Base-by-base conservation (phyloP, 1,140 invertebrate species). In the Drosophila elegans region DNA sequence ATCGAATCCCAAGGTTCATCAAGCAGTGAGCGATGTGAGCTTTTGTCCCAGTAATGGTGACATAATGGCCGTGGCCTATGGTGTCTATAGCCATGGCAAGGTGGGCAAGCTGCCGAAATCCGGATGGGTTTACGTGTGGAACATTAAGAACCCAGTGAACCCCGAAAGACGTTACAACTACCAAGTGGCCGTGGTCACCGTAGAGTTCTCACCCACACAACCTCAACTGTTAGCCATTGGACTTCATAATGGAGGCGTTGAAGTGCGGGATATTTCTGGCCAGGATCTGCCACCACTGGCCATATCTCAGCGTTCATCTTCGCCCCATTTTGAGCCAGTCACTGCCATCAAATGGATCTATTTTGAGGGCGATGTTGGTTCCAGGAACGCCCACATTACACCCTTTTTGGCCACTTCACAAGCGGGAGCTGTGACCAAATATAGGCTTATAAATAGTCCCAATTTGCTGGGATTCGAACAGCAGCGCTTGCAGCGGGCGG, bases 111-210 rank as follows among this genome's bases (percentile, higher is more conserved):
- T 46, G 13, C 48, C 72, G 0, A 49, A 72, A 0, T 59, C 16
- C 34, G 74, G 81, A 10, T 60, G 56, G 41, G 93, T 98, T 1
- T 94, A 96, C 48, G 93, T 97, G 68, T 98, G 96, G 96, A 95
- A 94, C 71, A 95, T 97, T 0, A 98, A 98, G 93, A 98, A 98
- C 92, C 97, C 97, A 0, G 95, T 95, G 9, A 95, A 96, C 79
- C 97, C 97, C 0, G 97, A 97, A 89, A 93, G 95, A 73, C 81
- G 94, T 1, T 97, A 95, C 82, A 64, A 92, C 7, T 97, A 97
- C 68, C 83, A 94, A 10, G 94, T 94, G 74, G 94, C 96, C 0
- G 94, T 98, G 1, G 96, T 96, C 21, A 94, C 95, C 41, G 91
- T 98, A 2, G 94, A 95, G 53, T 97, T 97, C 93, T 96, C 97